Base-by-base conservation (phyloP, 2,888 invertebrate species). In the Tubulanus polymorphus region DNA sequence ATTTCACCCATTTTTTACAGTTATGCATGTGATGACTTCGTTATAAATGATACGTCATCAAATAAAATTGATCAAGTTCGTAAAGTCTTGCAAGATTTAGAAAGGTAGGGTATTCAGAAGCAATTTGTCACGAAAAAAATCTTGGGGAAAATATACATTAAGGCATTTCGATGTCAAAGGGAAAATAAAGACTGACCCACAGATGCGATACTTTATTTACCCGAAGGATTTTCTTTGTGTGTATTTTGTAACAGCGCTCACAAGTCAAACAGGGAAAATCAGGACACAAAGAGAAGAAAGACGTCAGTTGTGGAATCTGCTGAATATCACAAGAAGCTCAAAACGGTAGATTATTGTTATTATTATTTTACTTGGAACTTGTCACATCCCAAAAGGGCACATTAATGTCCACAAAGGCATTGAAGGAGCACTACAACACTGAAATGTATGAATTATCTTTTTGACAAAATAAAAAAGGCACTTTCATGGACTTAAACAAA, bases 21-120 rank as follows among this genome's bases (percentile, higher is more conserved):
- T 79, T 89, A 89, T 75, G 83, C 83, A 74, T 90, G 90, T 81
- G 88, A 90, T 79, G 89, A 89, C 68, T 89, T 87, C 82, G 85
- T 88, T 52, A 84, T 85, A 65, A 88, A 88, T 79, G 88, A 89
- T 74, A 74, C 85, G 37, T 81, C 83, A 63, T 79, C 82, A 63
- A 69, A 72, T 23, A 71, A 74, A 53, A 54, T 79, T 48, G 73
- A 75, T 52, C 65, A 68, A 54, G 64, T 80, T 26, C 65, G 79
- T 54, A 69, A 71, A 61, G 64, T 67, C 53, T 59, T 79, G 20
- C 70, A 76, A 64, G 58, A 69, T 32, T 54, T 68, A 41, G 65
- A 66, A 55, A 67, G 70, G 70, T 71, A n/a, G n/a, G n/a, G n/a
- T n/a, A n/a, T n/a, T 49, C 30, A 49, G 51, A 67, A 63, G 56